Base-by-base conservation (phyloP, 2,113 vertebrate genomes). In the Formicarius rufipectus region DNA sequence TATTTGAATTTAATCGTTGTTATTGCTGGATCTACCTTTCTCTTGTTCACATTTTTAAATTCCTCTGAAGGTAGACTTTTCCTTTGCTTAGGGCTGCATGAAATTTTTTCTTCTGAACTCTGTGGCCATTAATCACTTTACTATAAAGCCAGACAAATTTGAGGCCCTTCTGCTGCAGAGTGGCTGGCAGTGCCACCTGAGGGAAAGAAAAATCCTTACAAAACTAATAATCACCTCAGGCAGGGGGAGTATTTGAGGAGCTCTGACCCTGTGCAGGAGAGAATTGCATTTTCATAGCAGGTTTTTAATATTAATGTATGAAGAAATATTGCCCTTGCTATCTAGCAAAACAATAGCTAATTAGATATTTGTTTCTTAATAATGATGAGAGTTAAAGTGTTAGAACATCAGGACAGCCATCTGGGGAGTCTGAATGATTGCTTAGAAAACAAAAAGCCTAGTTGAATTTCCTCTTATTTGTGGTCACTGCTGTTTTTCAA, bases 291-390 rank as follows among this genome's bases (percentile, higher is more conserved):
- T 83, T 87, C 23, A n/a, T 77, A 77, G 17, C 28, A 62, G 24
- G 10, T 33, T 90, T 95, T 90, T 79, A 60, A 58, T 85, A 76
- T 55, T 76, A 52, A 28, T 22, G 15, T 39, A 35, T 59, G 31
- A 74, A 59, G 76, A 87, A 93, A 82, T 31, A 85, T 90, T 93
- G 23, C 44, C 19, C 47, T 86, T 93, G 59, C 15, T 81, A 53
- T 52, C n/a, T 68, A 72, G 79, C 25, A 86, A 94, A 95, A 33
- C 74, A 91, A 50, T 62, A 74, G 50, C 58, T 95, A 93, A 94
- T 95, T 75, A 89, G 33, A 67, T 76, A 22, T 69, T 53, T 83
- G 35, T 30, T 81, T 93, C 76, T 82, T 86, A 92, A 67, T 77
- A 76, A 81, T 0, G 3, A 56, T 79, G 69, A 16, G 89, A 90